These are phyloP conservation scores for Thera obeliscata DNA, from an alignment of 2,888 invertebrate genomes.

Conservation along the genomic window DNA sequence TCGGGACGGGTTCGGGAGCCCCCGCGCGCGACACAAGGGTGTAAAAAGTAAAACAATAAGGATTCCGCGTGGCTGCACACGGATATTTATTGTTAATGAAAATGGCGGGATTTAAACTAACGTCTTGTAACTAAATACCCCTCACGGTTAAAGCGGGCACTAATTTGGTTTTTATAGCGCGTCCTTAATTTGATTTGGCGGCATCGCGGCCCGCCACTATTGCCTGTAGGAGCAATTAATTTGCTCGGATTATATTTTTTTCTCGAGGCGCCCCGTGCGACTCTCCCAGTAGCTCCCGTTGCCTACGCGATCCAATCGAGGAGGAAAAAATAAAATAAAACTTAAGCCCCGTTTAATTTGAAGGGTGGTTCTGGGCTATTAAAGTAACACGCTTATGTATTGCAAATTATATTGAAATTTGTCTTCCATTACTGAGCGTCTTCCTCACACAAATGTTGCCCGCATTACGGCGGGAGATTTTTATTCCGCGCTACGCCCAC, in stretches of 20 bases:
- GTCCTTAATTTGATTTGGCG: conserved; percentile 85
- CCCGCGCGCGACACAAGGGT: conserved; percentile 82
- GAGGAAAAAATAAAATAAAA: conserved; percentile 84
- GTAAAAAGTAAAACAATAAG: conserved; percentile 85
- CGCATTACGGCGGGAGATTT: conserved; percentile 83
- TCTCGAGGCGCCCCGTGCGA: conserved; percentile 60
- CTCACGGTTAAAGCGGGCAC: conserved; percentile 84
- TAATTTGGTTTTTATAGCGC: conserved; percentile 86
- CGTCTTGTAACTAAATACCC: conserved; percentile 85
- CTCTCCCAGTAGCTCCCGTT: conserved; percentile 55
- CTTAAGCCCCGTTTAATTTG: conserved; percentile 86
- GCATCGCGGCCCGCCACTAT: conserved; percentile 82
- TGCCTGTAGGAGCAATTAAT: conserved; percentile 84
- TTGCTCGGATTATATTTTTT: conserved; percentile 84
- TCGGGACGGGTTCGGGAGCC: conserved; percentile 12
- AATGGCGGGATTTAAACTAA: conserved; percentile 84
- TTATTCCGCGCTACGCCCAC: conserved; percentile 80
- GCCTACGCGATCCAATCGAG: conserved; percentile 71
- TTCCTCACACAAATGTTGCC: conserved; percentile 85
- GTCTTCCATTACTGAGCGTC: conserved; percentile 84
- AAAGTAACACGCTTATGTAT: conserved; percentile 86
- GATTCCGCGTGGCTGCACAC: conserved; percentile 80
- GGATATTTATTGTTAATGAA: conserved; percentile 86
- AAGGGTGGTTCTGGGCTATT: conserved; percentile 86
- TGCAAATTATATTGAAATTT: conserved; percentile 86